These are phyloP conservation scores for Halcyon malimbica DNA, from an alignment of 2,113 vertebrate species.

Conservation along the genomic window DNA sequence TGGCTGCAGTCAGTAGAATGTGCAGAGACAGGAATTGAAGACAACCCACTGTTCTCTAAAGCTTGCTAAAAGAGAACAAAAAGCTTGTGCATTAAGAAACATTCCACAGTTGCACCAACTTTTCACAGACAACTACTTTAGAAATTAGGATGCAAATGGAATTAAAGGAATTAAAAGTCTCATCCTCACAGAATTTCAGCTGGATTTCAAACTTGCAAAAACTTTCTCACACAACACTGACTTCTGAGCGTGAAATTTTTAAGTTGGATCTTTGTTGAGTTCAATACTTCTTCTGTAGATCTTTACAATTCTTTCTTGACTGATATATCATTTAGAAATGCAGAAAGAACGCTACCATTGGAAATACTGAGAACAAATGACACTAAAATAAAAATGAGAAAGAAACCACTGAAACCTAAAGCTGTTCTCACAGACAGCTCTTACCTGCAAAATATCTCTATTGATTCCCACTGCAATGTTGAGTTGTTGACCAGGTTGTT, in stretches of 20 bases:
- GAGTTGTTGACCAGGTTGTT: slow-evolving; percentile 82
- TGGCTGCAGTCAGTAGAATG: slow-evolving; percentile 78
- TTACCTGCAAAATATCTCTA: slow-evolving; percentile 96
- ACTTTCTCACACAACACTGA: not conserved
- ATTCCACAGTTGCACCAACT: not conserved
- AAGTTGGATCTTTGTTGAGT: rapidly evolving
- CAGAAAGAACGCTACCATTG: not conserved
- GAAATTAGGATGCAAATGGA: not conserved
- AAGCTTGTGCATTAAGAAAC: slow-evolving; percentile 52
- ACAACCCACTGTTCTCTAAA: slow-evolving; percentile 97
- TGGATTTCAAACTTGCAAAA: not conserved
- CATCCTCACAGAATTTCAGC: not conserved
- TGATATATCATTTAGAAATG: not conserved
- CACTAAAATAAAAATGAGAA: not conserved
- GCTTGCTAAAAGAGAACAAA: slow-evolving; percentile 89
- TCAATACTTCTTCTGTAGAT: not conserved
- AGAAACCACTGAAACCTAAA: not conserved
- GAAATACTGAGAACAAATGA: not conserved
- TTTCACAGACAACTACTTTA: not conserved
- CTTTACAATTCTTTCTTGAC: not conserved
- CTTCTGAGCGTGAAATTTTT: not conserved
- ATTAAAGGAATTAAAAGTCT: not conserved
- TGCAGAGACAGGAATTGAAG: slow-evolving; percentile 86
- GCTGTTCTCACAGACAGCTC: not conserved
- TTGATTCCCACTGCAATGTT: slow-evolving; percentile 90